phyloP scores from a whole-genome alignment of 2,113 vertebrate species.

The Pampusana beccarii region DNA sequence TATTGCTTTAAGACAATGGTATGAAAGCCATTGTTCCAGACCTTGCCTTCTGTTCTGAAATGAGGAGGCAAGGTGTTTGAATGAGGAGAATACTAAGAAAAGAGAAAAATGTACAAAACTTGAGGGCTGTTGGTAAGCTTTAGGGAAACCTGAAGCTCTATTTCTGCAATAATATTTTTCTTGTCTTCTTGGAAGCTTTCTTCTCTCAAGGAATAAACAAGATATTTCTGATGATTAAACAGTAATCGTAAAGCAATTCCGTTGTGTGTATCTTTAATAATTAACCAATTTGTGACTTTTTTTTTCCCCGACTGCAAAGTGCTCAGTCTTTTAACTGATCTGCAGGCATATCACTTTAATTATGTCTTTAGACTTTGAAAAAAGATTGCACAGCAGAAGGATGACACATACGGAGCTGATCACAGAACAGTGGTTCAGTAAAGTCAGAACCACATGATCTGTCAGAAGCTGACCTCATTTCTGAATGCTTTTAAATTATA shows the following conservation, averaged over 20 bases:
- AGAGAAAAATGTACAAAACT: not conserved
- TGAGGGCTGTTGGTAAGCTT: not conserved
- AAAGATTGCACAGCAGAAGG: conserved; percentile 75
- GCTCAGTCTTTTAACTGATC: conserved; percentile 12
- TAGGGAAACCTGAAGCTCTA: not conserved
- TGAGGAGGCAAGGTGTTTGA: not conserved
- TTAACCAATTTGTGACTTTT: not conserved
- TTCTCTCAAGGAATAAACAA: not conserved
- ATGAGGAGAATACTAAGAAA: not conserved
- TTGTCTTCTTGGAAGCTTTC: not conserved
- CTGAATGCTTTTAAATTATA: conserved; percentile 58
- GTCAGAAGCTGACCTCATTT: conserved; percentile 81
- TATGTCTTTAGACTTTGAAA: conserved; percentile 59
- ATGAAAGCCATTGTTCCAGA: not conserved
- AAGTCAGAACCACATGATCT: conserved; percentile 66
- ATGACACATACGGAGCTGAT: conserved; percentile 73
- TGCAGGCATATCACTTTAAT: conserved; percentile 58
- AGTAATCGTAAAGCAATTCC: not conserved
- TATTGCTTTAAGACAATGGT: not conserved
- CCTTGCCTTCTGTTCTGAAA: not conserved
- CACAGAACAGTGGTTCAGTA: conserved; percentile 74
- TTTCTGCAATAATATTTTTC: not conserved
- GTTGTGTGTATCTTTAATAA: not conserved
- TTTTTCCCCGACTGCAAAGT: not conserved
- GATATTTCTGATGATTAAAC: not conserved